Evolutionary conservation across 2,113 vertebrate species (phyloP).

Genomic region (Dunckerocampus dactyliophorus): DNA sequence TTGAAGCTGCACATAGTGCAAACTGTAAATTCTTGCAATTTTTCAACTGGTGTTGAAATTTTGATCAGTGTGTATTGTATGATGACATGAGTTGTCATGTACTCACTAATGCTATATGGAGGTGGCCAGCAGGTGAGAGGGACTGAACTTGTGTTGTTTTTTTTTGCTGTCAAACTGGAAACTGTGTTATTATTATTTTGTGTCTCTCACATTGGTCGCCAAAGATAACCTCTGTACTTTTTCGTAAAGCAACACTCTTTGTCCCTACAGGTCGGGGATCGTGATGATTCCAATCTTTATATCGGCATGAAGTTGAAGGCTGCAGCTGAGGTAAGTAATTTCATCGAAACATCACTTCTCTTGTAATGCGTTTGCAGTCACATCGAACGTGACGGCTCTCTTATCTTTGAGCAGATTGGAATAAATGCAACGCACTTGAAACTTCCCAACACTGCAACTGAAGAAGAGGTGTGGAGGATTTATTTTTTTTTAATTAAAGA

Average conservation of each 20-base stretch:
- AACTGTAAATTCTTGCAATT: no score
- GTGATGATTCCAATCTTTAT: conserved; percentile 96
- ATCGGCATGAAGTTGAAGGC: conserved; percentile 97
- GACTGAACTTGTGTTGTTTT: not conserved
- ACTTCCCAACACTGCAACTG: conserved; percentile 85
- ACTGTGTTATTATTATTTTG: not conserved
- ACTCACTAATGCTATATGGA: conserved; percentile 12
- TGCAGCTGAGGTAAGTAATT: conserved; percentile 83
- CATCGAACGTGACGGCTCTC: not conserved
- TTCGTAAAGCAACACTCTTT: not conserved
- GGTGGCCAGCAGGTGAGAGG: conserved; percentile 6
- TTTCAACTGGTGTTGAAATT: not conserved
- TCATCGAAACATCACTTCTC: not conserved
- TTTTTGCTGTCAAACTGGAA: not conserved
- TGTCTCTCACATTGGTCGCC: not conserved
- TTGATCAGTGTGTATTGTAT: not conserved
- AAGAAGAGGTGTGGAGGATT: conserved; percentile 83
- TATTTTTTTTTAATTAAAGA: not conserved
- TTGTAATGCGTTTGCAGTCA: not conserved
- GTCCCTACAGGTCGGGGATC: conserved; percentile 84
- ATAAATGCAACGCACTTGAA: conserved; percentile 88
- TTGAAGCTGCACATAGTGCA: no score
- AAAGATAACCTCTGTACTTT: not conserved
- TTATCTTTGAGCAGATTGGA: conserved; percentile 76
- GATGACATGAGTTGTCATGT: not conserved